These are phyloP conservation scores for Rhyacophila brunnea DNA, from an alignment of 1,140 invertebrate species.

Conservation along the genomic window DNA sequence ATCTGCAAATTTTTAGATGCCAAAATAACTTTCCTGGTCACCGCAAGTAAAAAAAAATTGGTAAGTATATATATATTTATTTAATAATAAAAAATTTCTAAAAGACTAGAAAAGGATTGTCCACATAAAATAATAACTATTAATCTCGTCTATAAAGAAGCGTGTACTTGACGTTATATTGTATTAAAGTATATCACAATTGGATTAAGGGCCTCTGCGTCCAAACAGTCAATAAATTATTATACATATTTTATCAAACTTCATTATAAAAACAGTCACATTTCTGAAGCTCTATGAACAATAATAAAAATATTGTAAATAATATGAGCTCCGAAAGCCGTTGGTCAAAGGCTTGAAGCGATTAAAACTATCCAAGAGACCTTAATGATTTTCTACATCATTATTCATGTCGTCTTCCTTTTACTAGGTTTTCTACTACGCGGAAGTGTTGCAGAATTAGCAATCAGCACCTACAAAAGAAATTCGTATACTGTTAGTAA, in stretches of 20 bases:
- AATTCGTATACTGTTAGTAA: neutral
- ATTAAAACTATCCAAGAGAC: neutral
- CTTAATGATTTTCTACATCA: slow-evolving; percentile 7
- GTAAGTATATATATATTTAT: too few relatives aligned
- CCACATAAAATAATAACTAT: neutral
- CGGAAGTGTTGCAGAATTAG: slow-evolving; percentile 53
- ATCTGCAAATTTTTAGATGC: too few relatives aligned
- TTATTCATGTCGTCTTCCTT: slow-evolving; percentile 55
- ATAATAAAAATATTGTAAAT: neutral
- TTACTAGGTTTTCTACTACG: slow-evolving; percentile 55
- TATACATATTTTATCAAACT: neutral
- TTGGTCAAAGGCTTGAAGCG: neutral
- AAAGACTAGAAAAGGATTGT: too few relatives aligned
- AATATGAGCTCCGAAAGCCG: neutral
- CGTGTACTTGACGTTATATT: slow-evolving; percentile 32
- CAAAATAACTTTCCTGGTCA: too few relatives aligned
- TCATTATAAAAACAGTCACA: neutral
- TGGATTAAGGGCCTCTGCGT: neutral
- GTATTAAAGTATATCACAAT: neutral
- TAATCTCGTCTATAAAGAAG: neutral
- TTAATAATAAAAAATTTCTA: too few relatives aligned
- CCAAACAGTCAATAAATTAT: neutral
- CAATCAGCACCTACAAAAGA: slow-evolving; percentile 53
- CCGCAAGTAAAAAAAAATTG: too few relatives aligned
- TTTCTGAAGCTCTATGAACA: neutral